Conservation (phyloP, 2,888 invertebrate species). For the Prosapia bicincta region DNA sequence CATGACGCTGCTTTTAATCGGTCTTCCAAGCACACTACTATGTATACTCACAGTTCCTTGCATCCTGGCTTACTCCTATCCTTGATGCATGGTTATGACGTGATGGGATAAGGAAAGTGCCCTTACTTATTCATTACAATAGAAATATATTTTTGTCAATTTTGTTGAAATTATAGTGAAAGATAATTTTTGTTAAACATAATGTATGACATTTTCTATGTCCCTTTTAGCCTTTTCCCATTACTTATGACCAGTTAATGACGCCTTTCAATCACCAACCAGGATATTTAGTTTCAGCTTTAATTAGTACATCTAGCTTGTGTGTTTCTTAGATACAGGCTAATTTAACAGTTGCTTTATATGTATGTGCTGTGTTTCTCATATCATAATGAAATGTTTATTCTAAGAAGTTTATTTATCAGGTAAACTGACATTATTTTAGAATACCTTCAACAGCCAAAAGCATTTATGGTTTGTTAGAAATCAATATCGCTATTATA, state of each 20-base stretch:
- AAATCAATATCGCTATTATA: too few species aligned
- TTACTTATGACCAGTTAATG: slow-evolving; percentile 24
- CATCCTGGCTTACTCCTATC: background rate
- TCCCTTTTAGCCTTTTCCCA: slow-evolving; percentile 17
- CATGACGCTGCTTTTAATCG: slow-evolving; percentile 17
- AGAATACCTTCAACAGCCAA: too few species aligned
- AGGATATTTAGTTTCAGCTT: background rate
- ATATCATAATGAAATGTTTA: too few species aligned
- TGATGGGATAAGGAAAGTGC: slow-evolving; percentile 30
- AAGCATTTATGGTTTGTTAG: too few species aligned
- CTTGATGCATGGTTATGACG: slow-evolving; percentile 21
- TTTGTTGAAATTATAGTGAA: background rate
- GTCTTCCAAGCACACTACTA: background rate
- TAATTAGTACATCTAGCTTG: background rate
- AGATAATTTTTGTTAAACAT: background rate
- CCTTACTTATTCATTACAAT: slow-evolving; percentile 11
- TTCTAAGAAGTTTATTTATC: too few species aligned
- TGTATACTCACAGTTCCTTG: background rate
- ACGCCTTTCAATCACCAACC: background rate
- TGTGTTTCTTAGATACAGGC: background rate
- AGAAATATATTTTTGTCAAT: background rate
- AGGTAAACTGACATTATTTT: too few species aligned
- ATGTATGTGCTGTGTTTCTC: too few species aligned
- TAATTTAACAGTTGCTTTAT: background rate
- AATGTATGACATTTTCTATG: background rate